Percentiles rank a stretch among this genome's conserved stretches.
phyloP scores from a whole-genome alignment of 1,140 invertebrate genomes.

The Trinorchestia longiramus region DNA sequence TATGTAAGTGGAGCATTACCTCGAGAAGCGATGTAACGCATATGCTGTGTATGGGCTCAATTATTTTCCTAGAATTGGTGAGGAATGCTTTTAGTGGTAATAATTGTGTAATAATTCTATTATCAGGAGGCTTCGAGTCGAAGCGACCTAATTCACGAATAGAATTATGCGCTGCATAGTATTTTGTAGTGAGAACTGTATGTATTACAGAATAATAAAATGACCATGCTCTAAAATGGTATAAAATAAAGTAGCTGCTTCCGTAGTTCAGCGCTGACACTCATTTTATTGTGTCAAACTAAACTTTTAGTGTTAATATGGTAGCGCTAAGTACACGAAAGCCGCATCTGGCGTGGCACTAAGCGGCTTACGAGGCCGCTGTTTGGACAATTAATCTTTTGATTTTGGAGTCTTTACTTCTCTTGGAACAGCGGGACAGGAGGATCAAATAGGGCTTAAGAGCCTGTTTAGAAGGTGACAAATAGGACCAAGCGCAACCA shows the following conservation, averaged over 20 bases:
- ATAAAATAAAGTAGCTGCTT: too few species aligned
- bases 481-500: not conserved
- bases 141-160: not conserved
- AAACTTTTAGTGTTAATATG: not conserved
- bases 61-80: not conserved
- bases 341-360: not conserved
- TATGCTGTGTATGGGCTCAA: not conserved
- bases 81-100: not conserved
- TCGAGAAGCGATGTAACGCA: too few species aligned
- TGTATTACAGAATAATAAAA: too few species aligned
- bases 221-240: too few species aligned
- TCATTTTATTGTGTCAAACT: not conserved
- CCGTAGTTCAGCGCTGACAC: not conserved
- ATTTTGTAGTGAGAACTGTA: not conserved
- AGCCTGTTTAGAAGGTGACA: not conserved
- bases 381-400: not conserved
- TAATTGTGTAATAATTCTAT: not conserved
- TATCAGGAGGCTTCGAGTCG: not conserved
- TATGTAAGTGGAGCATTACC: too few species aligned
- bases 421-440: not conserved
- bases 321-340: not conserved
- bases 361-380: not conserved
- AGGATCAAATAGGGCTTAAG: not conserved
- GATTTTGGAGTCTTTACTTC: not conserved
- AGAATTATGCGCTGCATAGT: not conserved